A percentile compares a stretch with the other conserved stretches of the same genome.
Evolutionary conservation across 2,797 vertebrate genomes (phyloP).

Genomic region (Melanotaenia parkinsoni): DNA sequence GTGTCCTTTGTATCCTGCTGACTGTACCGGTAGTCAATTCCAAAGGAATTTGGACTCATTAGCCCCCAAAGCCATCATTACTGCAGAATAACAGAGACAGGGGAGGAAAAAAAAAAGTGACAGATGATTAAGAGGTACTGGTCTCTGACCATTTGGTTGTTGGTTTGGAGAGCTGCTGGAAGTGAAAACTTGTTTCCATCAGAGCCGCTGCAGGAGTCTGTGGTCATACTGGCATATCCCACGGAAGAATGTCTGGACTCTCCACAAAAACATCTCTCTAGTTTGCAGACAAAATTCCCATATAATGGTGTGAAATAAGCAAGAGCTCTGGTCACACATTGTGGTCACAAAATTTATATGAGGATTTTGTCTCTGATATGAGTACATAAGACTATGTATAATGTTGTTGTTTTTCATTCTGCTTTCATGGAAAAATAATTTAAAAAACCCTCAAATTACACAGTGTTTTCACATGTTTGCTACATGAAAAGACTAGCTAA

Average conservation of each 20-base stretch:
- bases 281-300: conserved; percentile 6
- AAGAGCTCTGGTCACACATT: conserved; percentile 23
- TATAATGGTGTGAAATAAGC: conserved; percentile 2
- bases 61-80: conserved; percentile 46
- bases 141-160: conserved; percentile 19
- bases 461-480: conserved; percentile 20
- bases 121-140: conserved; percentile 23
- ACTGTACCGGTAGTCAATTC: conserved; percentile 42
- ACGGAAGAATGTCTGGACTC: conserved; percentile 38
- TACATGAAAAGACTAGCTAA: conserved; percentile 18
- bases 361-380: conserved; percentile 15
- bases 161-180: conserved; percentile 18
- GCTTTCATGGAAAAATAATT: conserved; percentile 14
- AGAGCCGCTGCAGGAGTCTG: conserved; percentile 35
- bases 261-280: conserved; percentile 15
- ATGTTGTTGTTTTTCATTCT: conserved; percentile 26
- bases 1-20: conserved; percentile 35
- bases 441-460: conserved; percentile 27
- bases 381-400: conserved; percentile 18
- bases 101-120: conserved; percentile 16
- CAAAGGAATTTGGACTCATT: conserved; percentile 62
- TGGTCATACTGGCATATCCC: conserved; percentile 39
- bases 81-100: conserved; percentile 26
- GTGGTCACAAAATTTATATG: conserved; percentile 9
- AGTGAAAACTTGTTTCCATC: conserved; percentile 21